Percentiles rank a stretch among this genome's conserved stretches.
Conservation (phyloP, 2,797 vertebrate species). For the Gymnopithys bicolor region DNA sequence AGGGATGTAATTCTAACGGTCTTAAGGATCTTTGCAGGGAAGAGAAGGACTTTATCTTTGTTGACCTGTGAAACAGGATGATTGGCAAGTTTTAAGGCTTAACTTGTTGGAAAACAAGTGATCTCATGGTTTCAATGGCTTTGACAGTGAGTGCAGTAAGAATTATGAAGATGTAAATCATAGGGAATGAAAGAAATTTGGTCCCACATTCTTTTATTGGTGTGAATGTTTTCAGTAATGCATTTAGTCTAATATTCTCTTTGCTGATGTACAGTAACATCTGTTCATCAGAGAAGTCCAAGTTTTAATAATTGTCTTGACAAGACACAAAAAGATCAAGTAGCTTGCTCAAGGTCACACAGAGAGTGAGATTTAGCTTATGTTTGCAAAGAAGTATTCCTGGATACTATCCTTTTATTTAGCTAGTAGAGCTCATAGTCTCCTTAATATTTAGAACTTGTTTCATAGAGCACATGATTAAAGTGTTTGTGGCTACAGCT, state of each 20-base stretch:
- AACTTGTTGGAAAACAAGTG: slow-evolving; percentile 75
- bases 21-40: slow-evolving; percentile 50
- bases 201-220: neutral
- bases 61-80: slow-evolving; percentile 52
- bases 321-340: slow-evolving; percentile 35
- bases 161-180: slow-evolving; percentile 64
- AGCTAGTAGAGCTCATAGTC: neutral
- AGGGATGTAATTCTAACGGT: slow-evolving; percentile 59
- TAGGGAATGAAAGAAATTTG: slow-evolving; percentile 56
- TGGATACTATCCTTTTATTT: slow-evolving; percentile 29
- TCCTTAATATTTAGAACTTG: slow-evolving; percentile 23
- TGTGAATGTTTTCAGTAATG: neutral
- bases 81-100: slow-evolving; percentile 61
- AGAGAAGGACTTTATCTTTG: slow-evolving; percentile 52
- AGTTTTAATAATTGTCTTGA: slow-evolving; percentile 47
- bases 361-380: slow-evolving; percentile 31
- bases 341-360: slow-evolving; percentile 41
- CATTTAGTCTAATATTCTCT: neutral
- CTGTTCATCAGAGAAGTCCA: slow-evolving; percentile 32
- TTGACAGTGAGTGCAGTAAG: slow-evolving; percentile 45
- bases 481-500: neutral
- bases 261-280: slow-evolving; percentile 28
- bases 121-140: slow-evolving; percentile 65
- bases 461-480: slow-evolving; percentile 25
- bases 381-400: slow-evolving; percentile 46